Evolutionary conservation across 2,888 invertebrate genomes (phyloP), one percentile per base, ranked within the genome.

Genomic region (Caenorhabditis macrosperma): DNA sequence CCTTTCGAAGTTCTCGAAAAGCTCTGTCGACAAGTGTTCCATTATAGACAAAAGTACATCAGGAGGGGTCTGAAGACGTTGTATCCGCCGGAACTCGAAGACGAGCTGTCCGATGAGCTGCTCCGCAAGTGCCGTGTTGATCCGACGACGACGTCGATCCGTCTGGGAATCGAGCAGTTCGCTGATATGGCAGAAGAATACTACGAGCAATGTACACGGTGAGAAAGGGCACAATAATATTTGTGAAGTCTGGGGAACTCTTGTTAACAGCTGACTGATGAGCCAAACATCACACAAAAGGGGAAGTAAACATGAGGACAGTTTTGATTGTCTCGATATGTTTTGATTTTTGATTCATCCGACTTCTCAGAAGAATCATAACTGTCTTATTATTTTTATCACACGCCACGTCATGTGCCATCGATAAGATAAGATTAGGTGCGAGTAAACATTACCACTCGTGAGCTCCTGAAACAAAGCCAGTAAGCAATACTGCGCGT

Each of bases 1-100:
- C 94, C 95, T 0, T 99, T 97, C 91, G 92, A 93, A 85, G 88
- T 89, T 76, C 94, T 97, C 17, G 96, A 98, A 90, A 97, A 96
- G 92, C 94, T 99, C 10, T 92, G 94, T 0, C 93, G 96, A 0
- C 94, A 94, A 87, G 93, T 96, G 82, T 99, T 98, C 91, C 94
- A 94, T 86, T 95, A 94, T 93, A 93, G 96, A 30, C 95, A 95
- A 90, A 97, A 97, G 91, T 94, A 94, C 92, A 88, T 91, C 78
- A 88, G 87, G 61, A 88, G 88, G 54, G 90, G 91, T 7, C 63
- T 91, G 24, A 85, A 84, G 59, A 87, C 88, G 1, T 69, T 90
- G 28, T 90, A 89, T 67, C 90, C 90, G 17, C 69, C 80, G 22
- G 87, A 87, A 26, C 46, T 88, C 54, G 82, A 86, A 28, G 54